phyloP scores from a whole-genome alignment of 2,888 invertebrate genomes.

The Odontomyia ornata region DNA sequence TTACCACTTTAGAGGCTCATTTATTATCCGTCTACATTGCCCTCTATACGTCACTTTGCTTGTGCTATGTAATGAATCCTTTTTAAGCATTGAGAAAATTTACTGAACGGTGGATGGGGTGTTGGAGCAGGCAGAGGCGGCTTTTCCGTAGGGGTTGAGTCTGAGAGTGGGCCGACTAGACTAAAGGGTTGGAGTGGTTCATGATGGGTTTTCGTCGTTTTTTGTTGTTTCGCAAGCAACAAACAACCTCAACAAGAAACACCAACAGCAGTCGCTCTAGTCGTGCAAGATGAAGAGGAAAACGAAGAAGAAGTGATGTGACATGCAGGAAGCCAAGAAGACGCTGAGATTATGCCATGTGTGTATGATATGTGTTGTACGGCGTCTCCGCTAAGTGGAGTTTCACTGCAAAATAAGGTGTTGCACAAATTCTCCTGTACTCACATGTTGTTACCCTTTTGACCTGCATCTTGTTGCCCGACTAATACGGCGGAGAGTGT shows the following conservation, averaged over 20 bases:
- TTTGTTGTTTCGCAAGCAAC: background rate
- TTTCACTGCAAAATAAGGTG: background rate
- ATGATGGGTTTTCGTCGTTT: background rate
- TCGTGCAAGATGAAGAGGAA: too few species aligned
- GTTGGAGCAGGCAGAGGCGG: background rate
- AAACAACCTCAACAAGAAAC: background rate
- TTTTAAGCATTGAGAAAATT: background rate
- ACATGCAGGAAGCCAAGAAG: constrained; percentile 3
- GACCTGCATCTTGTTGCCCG: constrained; percentile 18
- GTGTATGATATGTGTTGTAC: too few species aligned
- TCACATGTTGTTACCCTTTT: constrained; percentile 31
- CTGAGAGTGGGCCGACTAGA: background rate
- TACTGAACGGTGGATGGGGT: background rate
- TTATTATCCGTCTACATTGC: constrained; percentile 15
- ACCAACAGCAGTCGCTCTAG: too few species aligned
- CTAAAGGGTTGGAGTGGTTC: background rate
- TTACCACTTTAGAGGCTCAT: constrained; percentile 20
- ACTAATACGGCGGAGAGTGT: constrained; percentile 3
- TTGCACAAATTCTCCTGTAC: constrained; percentile 17
- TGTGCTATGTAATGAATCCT: constrained; percentile 27
- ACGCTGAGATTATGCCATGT: background rate
- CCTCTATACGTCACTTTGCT: constrained; percentile 18
- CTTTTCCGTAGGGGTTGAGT: background rate
- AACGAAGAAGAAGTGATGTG: background rate
- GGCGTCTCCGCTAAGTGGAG: background rate